Base-by-base conservation (phyloP, 2,888 invertebrate genomes). In the Uropetala carovei region DNA sequence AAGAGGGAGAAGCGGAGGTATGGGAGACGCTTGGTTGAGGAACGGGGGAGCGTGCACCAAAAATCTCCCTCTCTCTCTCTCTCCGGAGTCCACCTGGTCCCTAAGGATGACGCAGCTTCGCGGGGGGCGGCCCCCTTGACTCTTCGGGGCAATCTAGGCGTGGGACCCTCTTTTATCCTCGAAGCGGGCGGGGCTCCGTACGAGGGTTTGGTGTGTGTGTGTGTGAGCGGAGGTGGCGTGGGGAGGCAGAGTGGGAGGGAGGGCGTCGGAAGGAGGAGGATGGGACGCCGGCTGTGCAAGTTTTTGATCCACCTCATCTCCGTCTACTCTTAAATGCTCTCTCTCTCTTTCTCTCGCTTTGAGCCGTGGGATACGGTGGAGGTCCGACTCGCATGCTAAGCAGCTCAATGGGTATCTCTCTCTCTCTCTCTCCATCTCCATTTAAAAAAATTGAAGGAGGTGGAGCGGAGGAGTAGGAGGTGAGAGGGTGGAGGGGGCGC, bases 311-410 rank as follows among this genome's bases (percentile, higher is more conserved):
- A 43, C 43, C 43, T 68, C 68, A 18, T 68, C 68, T 68, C 86
- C 86, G 22, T 68, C 68, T 68, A 60, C 86, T 83, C 59, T 60
- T 86, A 64, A 86, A 86, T 86, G 86, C 86, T 30, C 60, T 59
- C 60, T 59, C 86, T 86, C 30, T 27, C 27, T 7, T 8, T 14
- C 22, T 27, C 14, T n/a, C 60, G 27, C 59, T 13, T 22, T 18
- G 86, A 64, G 86, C 59, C 86, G 89, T 89, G 89, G 89, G 89
- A 89, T 89, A 89, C 60, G 60, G n/a, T 60, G 86, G 30, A 86
- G 59, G 27, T 10, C 16, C 16, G 60, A 60, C 68, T 89, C 89
- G 58, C 89, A 89, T 68, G 89, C 64, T 89, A 56, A 89, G 64
- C 89, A 89, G 64, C 68, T 89, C 89, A 64, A 89, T 68, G 89